These are phyloP conservation scores for Erpobdella octoculata DNA, from an alignment of 2,888 invertebrate species.

Conservation along the genomic window DNA sequence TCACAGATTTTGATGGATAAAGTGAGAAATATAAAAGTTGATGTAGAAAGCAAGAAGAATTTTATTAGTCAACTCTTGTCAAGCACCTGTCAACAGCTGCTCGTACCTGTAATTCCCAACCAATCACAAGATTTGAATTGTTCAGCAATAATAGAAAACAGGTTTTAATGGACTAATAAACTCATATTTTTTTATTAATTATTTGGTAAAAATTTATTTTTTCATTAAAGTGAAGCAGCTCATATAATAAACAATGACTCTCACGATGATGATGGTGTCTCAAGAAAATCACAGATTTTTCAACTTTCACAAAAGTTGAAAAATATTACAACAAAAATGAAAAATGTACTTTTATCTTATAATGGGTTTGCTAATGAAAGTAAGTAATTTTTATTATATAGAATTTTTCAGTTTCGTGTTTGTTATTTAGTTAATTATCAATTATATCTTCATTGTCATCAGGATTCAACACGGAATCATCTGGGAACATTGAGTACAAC, in stretches of 20 bases:
- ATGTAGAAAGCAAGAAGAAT: not conserved
- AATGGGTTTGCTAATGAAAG: not conserved
- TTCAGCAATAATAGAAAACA: not conserved
- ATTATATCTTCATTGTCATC: not conserved
- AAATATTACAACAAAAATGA: not conserved
- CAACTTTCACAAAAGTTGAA: not conserved
- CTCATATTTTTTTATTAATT: no score
- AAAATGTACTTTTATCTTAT: not conserved
- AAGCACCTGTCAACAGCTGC: not conserved
- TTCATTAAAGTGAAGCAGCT: no score
- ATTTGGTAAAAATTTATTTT: no score
- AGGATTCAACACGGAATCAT: not conserved
- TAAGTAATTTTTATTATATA: not conserved
- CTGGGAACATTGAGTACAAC: not conserved
- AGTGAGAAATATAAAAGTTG: not conserved
- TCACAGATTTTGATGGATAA: slow-evolving; percentile 1
- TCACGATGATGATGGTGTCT: no score
- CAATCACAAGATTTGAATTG: slow-evolving; percentile 2
- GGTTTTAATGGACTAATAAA: not conserved
- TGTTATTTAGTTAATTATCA: not conserved
- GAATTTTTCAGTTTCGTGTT: not conserved
- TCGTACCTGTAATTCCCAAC: not conserved
- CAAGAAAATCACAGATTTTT: not conserved
- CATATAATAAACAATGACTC: no score
- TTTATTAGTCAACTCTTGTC: not conserved